Base-by-base conservation (phyloP, 2,113 vertebrate genomes). In the Paraplagusia blochii region DNA sequence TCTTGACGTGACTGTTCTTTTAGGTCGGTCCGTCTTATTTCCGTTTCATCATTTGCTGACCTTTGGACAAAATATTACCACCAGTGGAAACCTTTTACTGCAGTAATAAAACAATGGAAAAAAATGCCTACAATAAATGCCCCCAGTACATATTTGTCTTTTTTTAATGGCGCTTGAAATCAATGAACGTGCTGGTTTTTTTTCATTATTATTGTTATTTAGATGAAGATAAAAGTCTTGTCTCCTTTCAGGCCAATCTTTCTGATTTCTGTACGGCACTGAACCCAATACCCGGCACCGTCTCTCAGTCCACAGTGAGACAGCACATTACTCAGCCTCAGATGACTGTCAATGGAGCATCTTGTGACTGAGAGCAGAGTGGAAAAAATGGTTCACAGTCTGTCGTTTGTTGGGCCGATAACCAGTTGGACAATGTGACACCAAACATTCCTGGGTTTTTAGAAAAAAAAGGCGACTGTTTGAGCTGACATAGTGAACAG, bases 341-440 rank as follows among this genome's bases (percentile, higher is more conserved):
- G 76, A 83, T 79, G 83, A 77, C 82, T 70, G 74, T 17, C 63
- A 63, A 59, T 44, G 49, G 63, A 82, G 81, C 81, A 76, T 86
- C 84, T 78, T 83, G 81, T 86, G 84, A 85, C 81, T 39, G 60
- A 54, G 64, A 65, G 68, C 56, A 39, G 49, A 53, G 51, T 11
- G 62, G 69, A 43, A 77, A 87, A 72, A 77, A 66, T 58, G 53
- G 35, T 52, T 69, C 63, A 69, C 69, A 78, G 76, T 77, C 77
- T 66, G 73, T 68, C 29, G 65, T 63, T 69, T 79, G 73, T 76
- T 75, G 63, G 55, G 33, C 72, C 55, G 61, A 58, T 55, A 58
- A 76, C 60, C 50, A 70, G 58, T 60, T 53, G 60, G 74, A 74
- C 74, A 77, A 77, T 54, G 79, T 78, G 65, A 76, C 69, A 65